These are phyloP conservation scores for Diuraphis noxia DNA, from an alignment of 1,140 invertebrate genomes.

Conservation along the genomic window DNA sequence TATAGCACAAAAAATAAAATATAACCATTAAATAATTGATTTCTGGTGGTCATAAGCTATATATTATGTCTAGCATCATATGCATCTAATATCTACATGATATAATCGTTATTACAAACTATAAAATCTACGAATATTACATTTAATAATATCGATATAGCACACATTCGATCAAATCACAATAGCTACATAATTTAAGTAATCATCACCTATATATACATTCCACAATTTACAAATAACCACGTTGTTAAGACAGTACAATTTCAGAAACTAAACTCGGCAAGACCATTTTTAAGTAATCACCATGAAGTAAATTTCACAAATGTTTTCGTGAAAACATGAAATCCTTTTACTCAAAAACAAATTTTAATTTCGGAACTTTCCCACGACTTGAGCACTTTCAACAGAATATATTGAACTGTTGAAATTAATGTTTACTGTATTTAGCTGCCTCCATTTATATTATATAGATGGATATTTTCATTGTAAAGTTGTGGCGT, in stretches of 20 bases:
- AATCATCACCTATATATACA: too few species aligned
- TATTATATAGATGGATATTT: neutral
- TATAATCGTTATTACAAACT: neutral
- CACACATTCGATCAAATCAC: neutral
- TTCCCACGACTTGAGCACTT: neutral
- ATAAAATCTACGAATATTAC: too few species aligned
- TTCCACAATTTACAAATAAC: neutral
- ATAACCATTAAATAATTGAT: too few species aligned
- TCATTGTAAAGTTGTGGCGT: conserved; percentile 10
- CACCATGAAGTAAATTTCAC: neutral
- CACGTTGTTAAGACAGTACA: neutral
- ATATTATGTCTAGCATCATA: neutral
- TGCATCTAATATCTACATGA: neutral
- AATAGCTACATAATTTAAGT: neutral
- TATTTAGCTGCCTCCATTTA: neutral
- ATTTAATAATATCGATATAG: too few species aligned
- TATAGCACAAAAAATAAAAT: neutral
- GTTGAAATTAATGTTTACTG: neutral
- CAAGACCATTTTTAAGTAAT: too few species aligned
- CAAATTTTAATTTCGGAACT: neutral
- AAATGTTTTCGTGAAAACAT: neutral
- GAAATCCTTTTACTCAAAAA: neutral
- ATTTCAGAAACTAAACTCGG: too few species aligned
- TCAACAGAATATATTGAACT: neutral
- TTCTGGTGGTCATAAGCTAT: neutral